Evolutionary conservation across 2,888 invertebrate genomes (phyloP), one percentile per base, ranked within the genome.

Genomic region (Heteromyza rotundicornis): DNA sequence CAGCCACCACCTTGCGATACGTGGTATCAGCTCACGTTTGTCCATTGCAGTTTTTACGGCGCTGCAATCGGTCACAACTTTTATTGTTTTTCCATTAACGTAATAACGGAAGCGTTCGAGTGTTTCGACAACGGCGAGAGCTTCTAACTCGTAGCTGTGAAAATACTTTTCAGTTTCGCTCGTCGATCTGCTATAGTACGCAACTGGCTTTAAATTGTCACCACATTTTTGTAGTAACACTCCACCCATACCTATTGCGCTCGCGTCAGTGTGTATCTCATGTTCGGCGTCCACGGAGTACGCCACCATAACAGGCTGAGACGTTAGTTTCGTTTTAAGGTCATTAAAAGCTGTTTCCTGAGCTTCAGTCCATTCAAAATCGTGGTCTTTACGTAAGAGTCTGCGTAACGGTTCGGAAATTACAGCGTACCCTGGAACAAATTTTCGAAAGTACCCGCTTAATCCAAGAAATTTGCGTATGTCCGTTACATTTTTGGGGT

Each of bases 71-170:
- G 63, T 65, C 12, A 54, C 22, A 7, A 64, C 59, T 36, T 17
- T 52, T n/a, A 64, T 36, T 20, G 40, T 10, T 44, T 60, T 65
- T 19, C 67, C 68, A 17, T 64, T 19, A 5, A 70, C 32, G 47
- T 67, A 70, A 12, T 62, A 61, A 14, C 63, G 51, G 49, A 68
- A 67, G 16, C 59, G 51, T 19, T 59, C 50, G 12, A 66, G 5
- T 20, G 58, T 55, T 54, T 68, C 64, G 16, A 70, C 64, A 5
- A 66, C 57, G 1, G 64, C 64, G 23, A 63, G 51, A 0, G 77
- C 75, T 59, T 80, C 70, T 0, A 81, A 65, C 50, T 81, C 79
- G 57, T 80, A 80, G 49, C 72, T 75, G 49, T 77, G 73, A 56
- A 73, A 79, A 1, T 70, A 58, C 20, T 65, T 61, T 57, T 64